phyloP scores from a whole-genome alignment of 2,797 vertebrate species.

The Clarias fuscus region DNA sequence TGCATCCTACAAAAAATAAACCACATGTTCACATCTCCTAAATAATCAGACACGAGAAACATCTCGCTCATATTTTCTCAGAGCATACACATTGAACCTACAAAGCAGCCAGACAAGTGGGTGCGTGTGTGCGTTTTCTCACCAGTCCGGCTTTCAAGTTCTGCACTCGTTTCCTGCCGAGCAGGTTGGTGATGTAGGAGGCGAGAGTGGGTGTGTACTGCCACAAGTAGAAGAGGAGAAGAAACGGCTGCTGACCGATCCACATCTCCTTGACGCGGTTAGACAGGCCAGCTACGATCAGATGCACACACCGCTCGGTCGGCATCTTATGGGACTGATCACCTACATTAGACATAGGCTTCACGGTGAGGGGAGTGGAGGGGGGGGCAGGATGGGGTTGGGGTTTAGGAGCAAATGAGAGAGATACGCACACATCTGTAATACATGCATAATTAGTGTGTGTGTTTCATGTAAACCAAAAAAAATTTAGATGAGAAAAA shows the following conservation, averaged over 20 bases:
- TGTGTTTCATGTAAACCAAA: no score
- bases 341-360: constrained; percentile 68
- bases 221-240: constrained; percentile 82
- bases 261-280: constrained; percentile 90
- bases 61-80: not conserved
- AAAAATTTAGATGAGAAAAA: no score
- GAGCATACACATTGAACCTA: not conserved
- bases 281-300: constrained; percentile 83
- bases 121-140: constrained; percentile 57
- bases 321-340: constrained; percentile 88
- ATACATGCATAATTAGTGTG: not conserved
- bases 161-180: constrained; percentile 82
- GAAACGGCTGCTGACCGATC: constrained; percentile 85
- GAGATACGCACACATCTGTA: not conserved
- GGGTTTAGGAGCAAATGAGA: not conserved
- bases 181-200: constrained; percentile 73
- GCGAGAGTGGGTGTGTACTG: constrained; percentile 89
- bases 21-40: not conserved
- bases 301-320: constrained; percentile 81
- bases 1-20: constrained; percentile 79
- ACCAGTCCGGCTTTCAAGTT: constrained; percentile 91
- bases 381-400: not conserved
- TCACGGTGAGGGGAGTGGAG: not conserved
- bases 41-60: not conserved
- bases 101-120: not conserved